Evolutionary conservation across 1,140 invertebrate genomes (phyloP).

Genomic region (Drosophila aff.): DNA sequence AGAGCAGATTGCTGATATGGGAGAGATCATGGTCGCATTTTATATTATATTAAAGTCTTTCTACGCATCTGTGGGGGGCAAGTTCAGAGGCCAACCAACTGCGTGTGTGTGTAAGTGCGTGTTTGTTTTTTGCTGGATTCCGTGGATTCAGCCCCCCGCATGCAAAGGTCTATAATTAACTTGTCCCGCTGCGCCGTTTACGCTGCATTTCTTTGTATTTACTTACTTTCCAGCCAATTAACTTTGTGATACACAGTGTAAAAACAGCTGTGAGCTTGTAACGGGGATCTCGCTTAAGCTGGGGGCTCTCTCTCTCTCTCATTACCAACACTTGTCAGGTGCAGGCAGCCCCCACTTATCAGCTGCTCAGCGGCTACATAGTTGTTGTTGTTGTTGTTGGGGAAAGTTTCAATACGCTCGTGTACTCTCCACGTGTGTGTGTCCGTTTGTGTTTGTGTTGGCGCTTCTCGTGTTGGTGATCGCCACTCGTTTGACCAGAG

Average conservation of each 20-base stretch:
- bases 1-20: slow-evolving; percentile 13
- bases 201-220: slow-evolving; percentile 17
- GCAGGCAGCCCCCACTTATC: slow-evolving; percentile 46
- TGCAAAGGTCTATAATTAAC: slow-evolving; percentile 62
- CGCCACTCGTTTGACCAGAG: slow-evolving; percentile 74
- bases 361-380: slow-evolving; percentile 39
- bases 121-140: slow-evolving; percentile 2
- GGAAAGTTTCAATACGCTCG: slow-evolving; percentile 69
- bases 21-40: not conserved
- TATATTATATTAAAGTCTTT: not conserved
- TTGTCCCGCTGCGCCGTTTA: slow-evolving; percentile 8
- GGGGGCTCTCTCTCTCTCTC: slow-evolving; percentile 1
- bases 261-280: slow-evolving; percentile 61
- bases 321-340: slow-evolving; percentile 23
- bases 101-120: slow-evolving; percentile 7
- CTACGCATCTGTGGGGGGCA: slow-evolving; percentile 29
- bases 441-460: slow-evolving; percentile 23
- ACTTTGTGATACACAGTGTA: slow-evolving; percentile 11
- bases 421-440: slow-evolving; percentile 21
- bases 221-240: slow-evolving; percentile 24
- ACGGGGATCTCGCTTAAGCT: slow-evolving; percentile 39
- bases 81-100: slow-evolving; percentile 35
- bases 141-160: slow-evolving; percentile 28
- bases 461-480: slow-evolving; percentile 24
- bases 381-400: slow-evolving; percentile 50